Percentiles rank a stretch among this genome's conserved stretches.
These are phyloP conservation scores for Drosophila planitibia DNA, from an alignment of 2,888 invertebrate genomes.

Conservation along the genomic window DNA sequence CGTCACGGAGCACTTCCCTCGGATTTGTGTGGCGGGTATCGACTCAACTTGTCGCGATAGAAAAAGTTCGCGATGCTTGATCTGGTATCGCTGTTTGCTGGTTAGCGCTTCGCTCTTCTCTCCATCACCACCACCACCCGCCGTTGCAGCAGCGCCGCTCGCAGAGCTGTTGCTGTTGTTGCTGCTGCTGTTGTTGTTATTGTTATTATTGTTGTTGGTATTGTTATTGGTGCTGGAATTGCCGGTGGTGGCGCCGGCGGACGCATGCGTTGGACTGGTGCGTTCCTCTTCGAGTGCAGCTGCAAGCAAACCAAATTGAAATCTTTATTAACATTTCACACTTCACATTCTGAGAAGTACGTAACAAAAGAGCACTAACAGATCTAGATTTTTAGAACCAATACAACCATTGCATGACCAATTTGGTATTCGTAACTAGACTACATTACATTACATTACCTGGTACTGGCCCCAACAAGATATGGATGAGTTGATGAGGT, in stretches of 20 bases:
- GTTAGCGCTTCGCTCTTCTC: constrained; percentile 88
- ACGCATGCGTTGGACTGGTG: constrained; percentile 84
- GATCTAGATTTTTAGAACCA: constrained; percentile 35
- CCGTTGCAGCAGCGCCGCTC: constrained; percentile 77
- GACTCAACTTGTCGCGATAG: constrained; percentile 99
- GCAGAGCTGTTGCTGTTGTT: constrained; percentile 39
- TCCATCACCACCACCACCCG: constrained; percentile 61
- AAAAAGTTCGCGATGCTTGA: constrained; percentile 99
- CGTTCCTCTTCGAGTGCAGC: constrained; percentile 90
- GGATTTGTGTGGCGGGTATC: constrained; percentile 98
- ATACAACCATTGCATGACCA: constrained; percentile 43
- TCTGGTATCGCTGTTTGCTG: constrained; percentile 96
- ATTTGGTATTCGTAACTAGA: constrained; percentile 30
- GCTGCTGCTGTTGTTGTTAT: constrained; percentile 27
- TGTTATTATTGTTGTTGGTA: constrained; percentile 46
- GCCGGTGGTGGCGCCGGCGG: constrained; percentile 53
- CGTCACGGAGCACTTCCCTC: constrained; percentile 99
- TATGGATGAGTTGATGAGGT: neutral
- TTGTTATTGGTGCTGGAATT: constrained; percentile 59
- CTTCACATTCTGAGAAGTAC: neutral
- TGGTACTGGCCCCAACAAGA: constrained; percentile 11
- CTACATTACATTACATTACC: constrained; percentile 31
- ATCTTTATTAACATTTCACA: constrained; percentile 1
- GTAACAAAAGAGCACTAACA: constrained; percentile 25
- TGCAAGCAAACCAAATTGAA: constrained; percentile 74